Conservation (phyloP, 2,797 vertebrate species). For the Selene dorsalis region DNA sequence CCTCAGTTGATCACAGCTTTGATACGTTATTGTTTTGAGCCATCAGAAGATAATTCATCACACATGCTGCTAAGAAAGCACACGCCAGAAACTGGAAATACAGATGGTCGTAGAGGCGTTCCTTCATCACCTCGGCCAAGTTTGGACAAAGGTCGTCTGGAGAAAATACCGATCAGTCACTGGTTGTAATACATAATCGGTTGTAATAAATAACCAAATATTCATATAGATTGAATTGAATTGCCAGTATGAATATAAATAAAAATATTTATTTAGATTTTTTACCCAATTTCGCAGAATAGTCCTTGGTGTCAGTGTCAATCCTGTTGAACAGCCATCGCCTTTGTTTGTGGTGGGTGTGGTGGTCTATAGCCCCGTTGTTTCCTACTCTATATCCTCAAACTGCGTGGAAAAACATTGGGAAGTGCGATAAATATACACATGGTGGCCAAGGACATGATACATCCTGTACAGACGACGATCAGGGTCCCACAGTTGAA, state of each 20-base stretch:
- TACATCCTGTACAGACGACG: conserved; percentile 34
- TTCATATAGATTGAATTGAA: neutral
- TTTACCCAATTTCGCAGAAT: neutral
- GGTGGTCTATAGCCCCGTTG: conserved; percentile 13
- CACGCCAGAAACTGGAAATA: conserved; percentile 14
- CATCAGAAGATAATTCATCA: conserved; percentile 29
- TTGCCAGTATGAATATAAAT: neutral
- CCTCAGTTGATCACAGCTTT: neutral
- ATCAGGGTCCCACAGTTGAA: conserved; percentile 4
- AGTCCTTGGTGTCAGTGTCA: neutral
- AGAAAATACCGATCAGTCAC: neutral
- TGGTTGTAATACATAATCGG: neutral
- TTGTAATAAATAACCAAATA: neutral
- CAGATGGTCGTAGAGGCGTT: conserved; percentile 19
- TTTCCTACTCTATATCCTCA: conserved; percentile 56
- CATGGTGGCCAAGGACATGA: neutral
- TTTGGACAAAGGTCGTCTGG: conserved; percentile 28
- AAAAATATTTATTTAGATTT: neutral
- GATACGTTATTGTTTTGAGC: conserved; percentile 46
- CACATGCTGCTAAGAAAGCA: neutral
- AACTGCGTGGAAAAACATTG: conserved; percentile 44
- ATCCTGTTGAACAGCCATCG: neutral
- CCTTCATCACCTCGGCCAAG: conserved; percentile 8
- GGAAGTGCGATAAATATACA: conserved; percentile 56
- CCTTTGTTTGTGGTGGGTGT: conserved; percentile 57